phyloP scores from a whole-genome alignment of 2,888 invertebrate species.

The Dolomedes plantarius region DNA sequence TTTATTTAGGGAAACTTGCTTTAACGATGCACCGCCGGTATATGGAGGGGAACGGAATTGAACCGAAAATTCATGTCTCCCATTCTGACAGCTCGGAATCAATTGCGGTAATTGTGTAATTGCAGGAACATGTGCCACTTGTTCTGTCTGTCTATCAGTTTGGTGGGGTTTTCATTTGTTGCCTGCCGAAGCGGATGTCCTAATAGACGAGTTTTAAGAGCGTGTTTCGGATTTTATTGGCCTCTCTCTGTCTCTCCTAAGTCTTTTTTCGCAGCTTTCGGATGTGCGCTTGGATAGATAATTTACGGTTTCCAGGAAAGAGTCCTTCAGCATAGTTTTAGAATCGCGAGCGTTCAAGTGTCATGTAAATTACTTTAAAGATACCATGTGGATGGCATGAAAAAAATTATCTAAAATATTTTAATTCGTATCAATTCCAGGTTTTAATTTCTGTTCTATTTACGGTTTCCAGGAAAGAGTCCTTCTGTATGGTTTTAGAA shows the following conservation, averaged over 20 bases:
- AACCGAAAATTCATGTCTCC: background rate
- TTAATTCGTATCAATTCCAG: too few relatives aligned
- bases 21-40: background rate
- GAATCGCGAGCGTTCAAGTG: too few relatives aligned
- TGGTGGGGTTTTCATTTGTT: background rate
- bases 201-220: background rate
- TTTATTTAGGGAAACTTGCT: background rate
- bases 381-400: too few relatives aligned
- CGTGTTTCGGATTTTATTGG: background rate
- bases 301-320: too few relatives aligned
- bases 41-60: background rate
- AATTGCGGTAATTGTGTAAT: conserved; percentile 10
- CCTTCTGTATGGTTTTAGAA: too few relatives aligned
- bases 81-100: background rate
- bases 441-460: too few relatives aligned
- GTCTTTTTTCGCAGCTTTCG: too few relatives aligned
- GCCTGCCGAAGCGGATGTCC: background rate
- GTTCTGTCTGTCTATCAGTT: background rate
- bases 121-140: conserved; percentile 3
- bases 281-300: too few relatives aligned
- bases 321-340: too few relatives aligned
- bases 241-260: background rate
- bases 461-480: too few relatives aligned
- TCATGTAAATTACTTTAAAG: too few relatives aligned
- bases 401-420: too few relatives aligned